Evolutionary conservation across 2,888 invertebrate genomes (phyloP), one percentile per base, ranked within the genome.

Genomic region (Koerneria pararmatus): DNA sequence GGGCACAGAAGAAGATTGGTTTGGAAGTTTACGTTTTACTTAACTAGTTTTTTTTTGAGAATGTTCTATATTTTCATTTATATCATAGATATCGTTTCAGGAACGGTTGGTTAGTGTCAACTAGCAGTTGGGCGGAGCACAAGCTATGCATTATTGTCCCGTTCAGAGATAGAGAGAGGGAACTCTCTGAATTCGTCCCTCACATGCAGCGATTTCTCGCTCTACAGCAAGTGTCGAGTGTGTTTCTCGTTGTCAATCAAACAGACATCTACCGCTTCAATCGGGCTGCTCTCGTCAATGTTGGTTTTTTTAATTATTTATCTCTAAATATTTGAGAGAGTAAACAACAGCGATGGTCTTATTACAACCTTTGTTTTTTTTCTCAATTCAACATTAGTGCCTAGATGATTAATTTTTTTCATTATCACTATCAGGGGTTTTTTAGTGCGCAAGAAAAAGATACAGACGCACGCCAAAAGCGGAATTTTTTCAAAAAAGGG

Each of bases 271-370:
- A 69, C 31, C 78, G 98, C 71, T 98, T 99, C 83, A 99, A 99
- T 85, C 87, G 98, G 78, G 98, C 95, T 0, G 92, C 95, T 0
- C 86, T 99, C 19, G 94, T 99, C 74, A 99, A 99, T 85, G 91
- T 91, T 67, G 95, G 97, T 0, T 95, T 91, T 85, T 85, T 90
- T 63, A 88, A 41, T 41, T 15, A 41, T 41, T 41, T 41, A 11
- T 41, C 11, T n/a, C n/a, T 41, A 15, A 41, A 41, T n/a, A n/a
- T 15, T 41, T 41, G 46, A 41, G 46, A 11, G 11, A 15, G 46
- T 41, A 15, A 41, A 11, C n/a, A 41, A 41, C 11, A 41, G 46
- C 46, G 46, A 11, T 15, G 46, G 11, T 11, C 46, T 41, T 41
- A 11, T 41, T 41, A 15, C 46, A n/a, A 41, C 11, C 46, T 15